Evolutionary conservation across 2,113 vertebrate genomes (phyloP).

Genomic region (Hippocampus zosterae): DNA sequence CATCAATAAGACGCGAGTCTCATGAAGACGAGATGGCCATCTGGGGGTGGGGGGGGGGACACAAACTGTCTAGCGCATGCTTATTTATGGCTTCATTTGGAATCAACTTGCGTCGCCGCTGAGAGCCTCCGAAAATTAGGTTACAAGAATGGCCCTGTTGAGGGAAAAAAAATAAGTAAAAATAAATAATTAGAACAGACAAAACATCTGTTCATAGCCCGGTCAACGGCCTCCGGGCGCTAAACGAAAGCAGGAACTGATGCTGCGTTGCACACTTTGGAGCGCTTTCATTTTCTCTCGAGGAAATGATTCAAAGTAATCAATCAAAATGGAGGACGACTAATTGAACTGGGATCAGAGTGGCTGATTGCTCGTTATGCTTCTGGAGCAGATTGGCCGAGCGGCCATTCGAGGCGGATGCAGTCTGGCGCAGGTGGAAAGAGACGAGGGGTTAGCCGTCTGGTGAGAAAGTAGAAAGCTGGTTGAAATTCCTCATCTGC

Average conservation of each 20-base stretch:
- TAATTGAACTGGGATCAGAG: background rate
- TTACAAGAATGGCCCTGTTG: constrained; percentile 6
- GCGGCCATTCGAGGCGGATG: background rate
- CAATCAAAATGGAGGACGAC: background rate
- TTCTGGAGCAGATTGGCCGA: background rate
- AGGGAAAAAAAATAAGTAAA: background rate
- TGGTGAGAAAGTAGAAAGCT: constrained; percentile 35
- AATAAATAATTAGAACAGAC: constrained; percentile 1
- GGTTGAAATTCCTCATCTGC: constrained; percentile 46
- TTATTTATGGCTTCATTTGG: constrained; percentile 17
- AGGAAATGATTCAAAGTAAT: background rate
- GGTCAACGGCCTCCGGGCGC: background rate
- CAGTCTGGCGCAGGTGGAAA: constrained; percentile 24
- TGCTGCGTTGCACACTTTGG: background rate
- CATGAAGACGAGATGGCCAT: constrained; percentile 40
- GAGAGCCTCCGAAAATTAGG: background rate
- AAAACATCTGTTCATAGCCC: constrained; percentile 1
- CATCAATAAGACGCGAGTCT: constrained; percentile 24
- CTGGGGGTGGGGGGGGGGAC: no score
- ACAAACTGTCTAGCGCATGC: constrained; percentile 43
- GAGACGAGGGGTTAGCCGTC: constrained; percentile 27
- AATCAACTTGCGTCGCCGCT: constrained; percentile 1
- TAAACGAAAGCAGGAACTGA: background rate
- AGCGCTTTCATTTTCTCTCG: background rate
- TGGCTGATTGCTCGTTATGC: background rate